Evolutionary conservation across 2,888 invertebrate species (phyloP), one percentile per base, ranked within the genome.

Genomic region (Dexiosoma caninum): DNA sequence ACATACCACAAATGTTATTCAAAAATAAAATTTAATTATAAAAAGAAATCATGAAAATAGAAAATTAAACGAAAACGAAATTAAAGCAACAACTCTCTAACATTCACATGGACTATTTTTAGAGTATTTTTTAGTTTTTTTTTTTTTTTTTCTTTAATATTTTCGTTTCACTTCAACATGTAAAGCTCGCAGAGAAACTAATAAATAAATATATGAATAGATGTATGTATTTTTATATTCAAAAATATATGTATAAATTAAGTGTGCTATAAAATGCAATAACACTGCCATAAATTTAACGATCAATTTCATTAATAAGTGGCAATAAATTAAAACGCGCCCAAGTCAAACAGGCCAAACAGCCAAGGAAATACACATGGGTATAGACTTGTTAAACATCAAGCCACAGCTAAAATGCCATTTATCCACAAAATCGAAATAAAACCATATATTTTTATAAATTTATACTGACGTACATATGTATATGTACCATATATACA

Each of bases 291-390:
- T 88, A 88, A 88, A 85, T 86, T 87, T 84, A 84, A 87, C 85
- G 86, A 86, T 86, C 87, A 86, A 87, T 86, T 87, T 84, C 81
- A 83, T 85, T 87, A 87, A 86, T 86, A 87, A 87, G 86, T 84
- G 85, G 83, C 84, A 82, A 75, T 74, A 82, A 81, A 79, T 78
- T 80, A 79, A 83, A 82, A 78, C 79, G 78, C 80, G 78, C 81
- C 82, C 80, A 81, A 75, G 72, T 80, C 76, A 71, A 67, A 76
- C 75, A 75, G 71, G 80, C 66, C 75, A 80, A 72, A 76, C 62
- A 66, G 69, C 32, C 21, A 70, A 59, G 40, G 70, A 27, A 42
- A 53, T 27, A 59, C 23, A 66, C 69, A 64, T 40, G 30, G 21
- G 8, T 37, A 53, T 32, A 44, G 0, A 51, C 30, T 42, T 53